These are phyloP conservation scores for Lytechinus variegatus DNA, from an alignment of 35 echinoderm and acorn worm species.

Conservation along the genomic window DNA sequence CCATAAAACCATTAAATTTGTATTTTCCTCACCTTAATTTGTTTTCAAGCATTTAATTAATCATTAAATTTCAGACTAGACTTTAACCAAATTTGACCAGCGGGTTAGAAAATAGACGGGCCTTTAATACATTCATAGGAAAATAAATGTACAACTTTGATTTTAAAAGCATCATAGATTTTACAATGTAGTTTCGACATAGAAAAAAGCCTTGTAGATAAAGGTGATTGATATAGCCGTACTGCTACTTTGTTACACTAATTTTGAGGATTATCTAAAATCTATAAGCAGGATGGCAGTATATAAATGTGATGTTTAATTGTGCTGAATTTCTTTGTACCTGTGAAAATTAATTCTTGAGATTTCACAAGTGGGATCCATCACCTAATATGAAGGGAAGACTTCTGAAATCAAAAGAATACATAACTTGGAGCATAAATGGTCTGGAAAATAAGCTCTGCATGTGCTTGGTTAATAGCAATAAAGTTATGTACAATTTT, in stretches of 20 bases:
- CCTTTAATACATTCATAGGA: neutral
- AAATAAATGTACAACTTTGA: neutral
- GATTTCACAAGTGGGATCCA: neutral
- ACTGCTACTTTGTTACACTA: neutral
- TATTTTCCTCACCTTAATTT: too few species aligned
- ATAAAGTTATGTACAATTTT: neutral
- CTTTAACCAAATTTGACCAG: too few species aligned
- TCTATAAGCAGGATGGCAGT: neutral
- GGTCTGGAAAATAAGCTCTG: neutral
- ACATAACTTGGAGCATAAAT: neutral
- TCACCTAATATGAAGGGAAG: neutral
- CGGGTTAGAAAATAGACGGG: neutral
- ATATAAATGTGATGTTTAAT: neutral
- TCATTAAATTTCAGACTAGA: too few species aligned
- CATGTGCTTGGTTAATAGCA: neutral
- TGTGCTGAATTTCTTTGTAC: neutral
- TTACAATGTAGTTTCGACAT: too few species aligned
- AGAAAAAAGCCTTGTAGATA: neutral
- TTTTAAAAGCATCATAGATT: neutral
- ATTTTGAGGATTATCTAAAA: neutral
- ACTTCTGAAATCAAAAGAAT: slow-evolving; percentile 6
- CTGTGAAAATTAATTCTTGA: neutral
- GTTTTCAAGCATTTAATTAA: too few species aligned
- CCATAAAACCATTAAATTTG: too few species aligned
- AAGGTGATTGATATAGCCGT: neutral